Conservation (phyloP, 1,140 invertebrate species). For the Drosophila sp. region DNA sequence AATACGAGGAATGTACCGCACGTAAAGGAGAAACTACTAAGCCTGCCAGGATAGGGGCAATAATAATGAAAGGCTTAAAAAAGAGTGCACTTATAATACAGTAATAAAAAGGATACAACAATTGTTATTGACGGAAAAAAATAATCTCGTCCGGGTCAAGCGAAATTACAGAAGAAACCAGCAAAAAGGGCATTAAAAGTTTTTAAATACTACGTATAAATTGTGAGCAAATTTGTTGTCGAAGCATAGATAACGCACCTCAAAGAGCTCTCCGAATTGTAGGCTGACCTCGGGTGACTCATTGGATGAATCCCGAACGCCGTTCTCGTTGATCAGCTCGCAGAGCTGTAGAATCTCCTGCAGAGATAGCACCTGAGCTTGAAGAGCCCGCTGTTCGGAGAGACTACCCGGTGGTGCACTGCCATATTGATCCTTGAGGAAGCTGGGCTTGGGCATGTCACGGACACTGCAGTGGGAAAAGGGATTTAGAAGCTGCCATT, state of each 20-base stretch:
- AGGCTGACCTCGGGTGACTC: not conserved
- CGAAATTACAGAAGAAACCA: no score
- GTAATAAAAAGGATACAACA: no score
- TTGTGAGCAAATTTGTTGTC: no score
- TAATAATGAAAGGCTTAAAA: no score
- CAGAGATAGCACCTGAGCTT: slow-evolving; percentile 49
- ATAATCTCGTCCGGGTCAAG: no score
- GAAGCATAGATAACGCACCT: no score
- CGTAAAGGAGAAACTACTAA: no score
- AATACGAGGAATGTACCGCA: not conserved
- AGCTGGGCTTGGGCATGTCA: slow-evolving; percentile 54
- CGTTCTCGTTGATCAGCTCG: slow-evolving; percentile 33
- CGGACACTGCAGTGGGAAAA: slow-evolving; percentile 59
- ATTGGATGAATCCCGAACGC: not conserved
- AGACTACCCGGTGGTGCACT: slow-evolving; percentile 52
- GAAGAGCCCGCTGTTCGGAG: slow-evolving; percentile 50
- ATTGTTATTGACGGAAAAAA: no score
- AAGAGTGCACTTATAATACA: not conserved
- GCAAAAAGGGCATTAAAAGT: no score
- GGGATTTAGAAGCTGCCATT: slow-evolving; percentile 69
- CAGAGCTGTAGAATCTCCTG: slow-evolving; percentile 68
- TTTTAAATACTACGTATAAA: no score
- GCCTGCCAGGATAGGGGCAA: no score
- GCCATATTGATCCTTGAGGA: slow-evolving; percentile 51
- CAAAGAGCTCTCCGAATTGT: slow-evolving; percentile 53